phyloP scores from a whole-genome alignment of 2,113 vertebrate species.

The Albula glossodonta region DNA sequence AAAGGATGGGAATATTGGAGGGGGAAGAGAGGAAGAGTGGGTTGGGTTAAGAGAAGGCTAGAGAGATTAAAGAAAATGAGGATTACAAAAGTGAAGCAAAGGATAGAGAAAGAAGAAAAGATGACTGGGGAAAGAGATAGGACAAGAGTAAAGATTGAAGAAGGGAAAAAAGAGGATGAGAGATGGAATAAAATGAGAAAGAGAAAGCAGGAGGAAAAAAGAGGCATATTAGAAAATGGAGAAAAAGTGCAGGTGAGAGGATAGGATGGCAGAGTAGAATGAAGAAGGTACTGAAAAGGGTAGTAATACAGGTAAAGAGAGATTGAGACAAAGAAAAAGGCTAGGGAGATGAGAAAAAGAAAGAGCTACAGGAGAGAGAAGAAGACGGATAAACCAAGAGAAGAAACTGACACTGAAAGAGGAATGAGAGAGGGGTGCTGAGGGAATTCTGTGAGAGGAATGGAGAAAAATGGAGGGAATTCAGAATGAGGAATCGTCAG shows the following conservation, averaged over 20 bases:
- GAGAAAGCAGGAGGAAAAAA: background rate
- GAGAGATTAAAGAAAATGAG: background rate
- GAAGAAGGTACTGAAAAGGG: background rate
- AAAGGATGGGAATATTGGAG: background rate
- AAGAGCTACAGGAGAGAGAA: background rate
- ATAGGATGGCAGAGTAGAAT: too few relatives aligned
- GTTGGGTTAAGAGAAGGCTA: background rate
- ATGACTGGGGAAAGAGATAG: background rate
- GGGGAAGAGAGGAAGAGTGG: slow-evolving; percentile 18
- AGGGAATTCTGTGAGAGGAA: background rate
- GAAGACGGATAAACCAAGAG: background rate
- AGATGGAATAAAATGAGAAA: background rate
- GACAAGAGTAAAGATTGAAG: background rate
- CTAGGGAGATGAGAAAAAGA: background rate
- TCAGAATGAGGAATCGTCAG: background rate
- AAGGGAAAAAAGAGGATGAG: background rate
- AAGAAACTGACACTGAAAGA: background rate
- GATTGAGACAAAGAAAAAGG: background rate
- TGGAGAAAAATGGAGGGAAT: background rate
- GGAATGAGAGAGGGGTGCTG: background rate
- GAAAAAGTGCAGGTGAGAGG: background rate
- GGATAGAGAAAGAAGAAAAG: background rate
- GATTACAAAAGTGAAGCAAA: background rate
- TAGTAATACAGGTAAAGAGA: background rate
- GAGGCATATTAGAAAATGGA: background rate